Evolutionary conservation across 2,888 invertebrate species (phyloP).

Genomic region (Hymenopus coronatus): DNA sequence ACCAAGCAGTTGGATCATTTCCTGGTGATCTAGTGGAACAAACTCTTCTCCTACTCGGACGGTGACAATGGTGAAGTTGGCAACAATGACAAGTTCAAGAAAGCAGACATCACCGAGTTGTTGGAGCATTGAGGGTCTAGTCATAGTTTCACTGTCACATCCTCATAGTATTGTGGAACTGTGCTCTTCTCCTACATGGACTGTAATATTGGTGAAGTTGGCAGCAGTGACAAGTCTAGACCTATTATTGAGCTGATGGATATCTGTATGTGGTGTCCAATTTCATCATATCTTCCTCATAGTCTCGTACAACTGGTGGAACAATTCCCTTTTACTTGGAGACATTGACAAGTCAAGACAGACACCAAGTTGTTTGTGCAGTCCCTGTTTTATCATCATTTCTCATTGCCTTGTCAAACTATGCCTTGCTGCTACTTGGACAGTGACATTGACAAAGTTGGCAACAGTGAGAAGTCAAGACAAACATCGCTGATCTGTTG

Average conservation of each 20-base stretch:
- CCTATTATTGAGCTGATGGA: no score
- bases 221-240: conserved; percentile 38
- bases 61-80: conserved; percentile 33
- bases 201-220: conserved; percentile 28
- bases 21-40: background rate
- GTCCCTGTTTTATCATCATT: no score
- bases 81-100: conserved; percentile 37
- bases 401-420: no score
- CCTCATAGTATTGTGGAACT: no score
- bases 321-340: conserved; percentile 18
- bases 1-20: conserved; percentile 39
- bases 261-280: conserved; percentile 39
- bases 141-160: no score
- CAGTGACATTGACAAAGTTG: no score
- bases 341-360: conserved; percentile 18
- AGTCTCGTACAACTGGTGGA: background rate
- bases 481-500: no score
- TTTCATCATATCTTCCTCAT: conserved; percentile 18
- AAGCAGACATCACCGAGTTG: no score
- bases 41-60: conserved; percentile 20
- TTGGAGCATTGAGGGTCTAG: no score
- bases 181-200: no score
- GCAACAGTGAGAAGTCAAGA: no score
- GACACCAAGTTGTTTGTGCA: background rate
- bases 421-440: no score